Percentiles rank a stretch among this genome's conserved stretches.
Evolutionary conservation across 1,140 invertebrate genomes (phyloP).

Genomic region (Sycophaga agraensis): DNA sequence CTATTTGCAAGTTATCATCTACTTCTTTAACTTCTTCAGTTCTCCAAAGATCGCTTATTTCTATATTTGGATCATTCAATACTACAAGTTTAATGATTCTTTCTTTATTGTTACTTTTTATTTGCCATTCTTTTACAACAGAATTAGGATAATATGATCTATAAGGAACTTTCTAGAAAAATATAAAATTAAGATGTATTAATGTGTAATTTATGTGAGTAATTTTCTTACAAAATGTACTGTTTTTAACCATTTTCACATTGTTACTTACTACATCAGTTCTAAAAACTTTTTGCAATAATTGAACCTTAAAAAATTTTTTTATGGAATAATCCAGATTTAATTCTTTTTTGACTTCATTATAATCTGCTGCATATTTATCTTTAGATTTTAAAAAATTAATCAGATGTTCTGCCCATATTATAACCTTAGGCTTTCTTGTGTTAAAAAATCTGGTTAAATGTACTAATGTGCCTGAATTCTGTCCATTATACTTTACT

Average conservation of each 20-base stretch:
- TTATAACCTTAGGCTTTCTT: slow-evolving; percentile 60
- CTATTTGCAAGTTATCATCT: slow-evolving; percentile 56
- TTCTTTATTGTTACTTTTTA: slow-evolving; percentile 57
- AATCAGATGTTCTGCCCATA: slow-evolving; percentile 61
- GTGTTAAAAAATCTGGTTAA: slow-evolving; percentile 64
- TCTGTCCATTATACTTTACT: slow-evolving; percentile 52
- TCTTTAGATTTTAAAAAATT: slow-evolving; percentile 61
- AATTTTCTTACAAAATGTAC: slow-evolving; percentile 33
- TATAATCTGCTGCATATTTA: slow-evolving; percentile 59
- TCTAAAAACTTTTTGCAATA: slow-evolving; percentile 55
- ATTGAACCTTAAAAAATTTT: slow-evolving; percentile 57
- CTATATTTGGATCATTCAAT: slow-evolving; percentile 58
- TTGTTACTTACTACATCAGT: slow-evolving; percentile 49
- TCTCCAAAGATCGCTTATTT: slow-evolving; percentile 54
- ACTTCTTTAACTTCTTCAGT: slow-evolving; percentile 56
- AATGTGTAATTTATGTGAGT: slow-evolving; percentile 16
- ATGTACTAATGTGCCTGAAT: slow-evolving; percentile 56
- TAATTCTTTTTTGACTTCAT: slow-evolving; percentile 56
- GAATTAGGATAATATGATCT: slow-evolving; percentile 65
- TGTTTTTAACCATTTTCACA: slow-evolving; percentile 29
- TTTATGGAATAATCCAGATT: slow-evolving; percentile 53
- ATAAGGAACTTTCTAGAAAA: slow-evolving; percentile 58
- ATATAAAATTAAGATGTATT: slow-evolving; percentile 11
- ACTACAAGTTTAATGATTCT: slow-evolving; percentile 59
- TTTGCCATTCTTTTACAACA: slow-evolving; percentile 57